Conservation (phyloP, 2,113 vertebrate species). For the Oostethus manadensis region DNA sequence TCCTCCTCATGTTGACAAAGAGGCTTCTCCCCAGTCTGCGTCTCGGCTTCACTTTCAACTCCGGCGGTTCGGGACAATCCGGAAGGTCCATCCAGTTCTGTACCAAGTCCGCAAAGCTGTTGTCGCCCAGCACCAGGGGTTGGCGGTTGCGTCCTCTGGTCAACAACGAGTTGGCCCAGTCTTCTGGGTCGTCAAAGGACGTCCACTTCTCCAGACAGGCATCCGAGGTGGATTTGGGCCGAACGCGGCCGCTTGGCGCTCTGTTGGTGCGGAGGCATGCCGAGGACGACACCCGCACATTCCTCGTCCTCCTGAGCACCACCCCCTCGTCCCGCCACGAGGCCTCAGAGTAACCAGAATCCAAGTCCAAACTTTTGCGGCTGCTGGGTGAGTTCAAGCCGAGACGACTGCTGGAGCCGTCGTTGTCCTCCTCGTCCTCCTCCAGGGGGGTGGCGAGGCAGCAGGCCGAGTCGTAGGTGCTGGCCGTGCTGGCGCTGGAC, state of each 20-base stretch:
- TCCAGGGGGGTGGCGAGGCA: slow-evolving; percentile 78
- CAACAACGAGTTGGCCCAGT: slow-evolving; percentile 89
- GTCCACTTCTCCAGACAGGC: slow-evolving; percentile 90
- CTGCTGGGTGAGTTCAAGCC: slow-evolving; percentile 73
- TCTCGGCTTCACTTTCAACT: slow-evolving; percentile 50
- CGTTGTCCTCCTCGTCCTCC: slow-evolving; percentile 49
- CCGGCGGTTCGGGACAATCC: slow-evolving; percentile 73
- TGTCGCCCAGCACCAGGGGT: slow-evolving; percentile 90
- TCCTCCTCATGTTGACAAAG: slow-evolving; percentile 83
- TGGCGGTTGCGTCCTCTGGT: slow-evolving; percentile 88
- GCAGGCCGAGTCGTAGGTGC: slow-evolving; percentile 81
- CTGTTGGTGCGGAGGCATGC: slow-evolving; percentile 60
- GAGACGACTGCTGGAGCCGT: slow-evolving; percentile 52
- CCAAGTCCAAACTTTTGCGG: slow-evolving; percentile 84
- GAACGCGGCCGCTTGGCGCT: slow-evolving; percentile 59
- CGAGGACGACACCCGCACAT: slow-evolving; percentile 73
- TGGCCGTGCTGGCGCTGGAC: slow-evolving; percentile 76
- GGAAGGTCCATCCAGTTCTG: slow-evolving; percentile 97
- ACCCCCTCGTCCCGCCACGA: slow-evolving; percentile 85
- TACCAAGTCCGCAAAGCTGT: slow-evolving; percentile 92
- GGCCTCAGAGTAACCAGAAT: slow-evolving; percentile 90
- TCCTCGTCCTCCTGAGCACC: slow-evolving; percentile 67
- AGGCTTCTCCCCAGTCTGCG: slow-evolving; percentile 79
- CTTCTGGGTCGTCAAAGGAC: slow-evolving; percentile 76
- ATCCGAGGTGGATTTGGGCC: slow-evolving; percentile 85